phyloP scores from a whole-genome alignment of 2,113 vertebrate genomes.

The Cephalopholis sonnerati region DNA sequence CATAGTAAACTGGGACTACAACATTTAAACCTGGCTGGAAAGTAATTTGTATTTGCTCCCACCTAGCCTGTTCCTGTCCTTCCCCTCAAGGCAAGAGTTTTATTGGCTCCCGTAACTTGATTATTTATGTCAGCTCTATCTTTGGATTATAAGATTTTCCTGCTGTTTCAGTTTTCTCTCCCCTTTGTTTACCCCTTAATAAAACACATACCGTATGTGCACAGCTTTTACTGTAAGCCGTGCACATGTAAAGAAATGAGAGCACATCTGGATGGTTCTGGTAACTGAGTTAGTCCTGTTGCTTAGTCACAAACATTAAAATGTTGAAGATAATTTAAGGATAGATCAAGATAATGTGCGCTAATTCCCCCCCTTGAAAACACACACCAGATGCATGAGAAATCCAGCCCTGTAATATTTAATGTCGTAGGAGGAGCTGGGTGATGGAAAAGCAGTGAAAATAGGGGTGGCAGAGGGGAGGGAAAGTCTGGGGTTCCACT shows the following conservation, averaged over 20 bases:
- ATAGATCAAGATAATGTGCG: constrained; percentile 28
- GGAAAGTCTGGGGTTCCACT: constrained; percentile 69
- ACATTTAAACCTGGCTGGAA: constrained; percentile 34
- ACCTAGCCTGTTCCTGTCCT: not conserved
- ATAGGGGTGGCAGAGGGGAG: constrained; percentile 41
- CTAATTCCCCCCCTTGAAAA: constrained; percentile 29
- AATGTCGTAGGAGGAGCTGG: constrained; percentile 41
- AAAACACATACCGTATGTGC: not conserved
- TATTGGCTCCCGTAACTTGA: constrained; percentile 35
- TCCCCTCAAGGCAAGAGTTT: constrained; percentile 9
- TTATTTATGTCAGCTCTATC: constrained; percentile 42
- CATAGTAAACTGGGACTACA: constrained; percentile 26
- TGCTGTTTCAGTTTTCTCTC: not conserved
- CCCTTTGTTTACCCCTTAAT: not conserved
- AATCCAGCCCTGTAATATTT: constrained; percentile 45
- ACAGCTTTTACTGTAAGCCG: not conserved
- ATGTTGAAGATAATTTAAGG: not conserved
- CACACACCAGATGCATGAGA: constrained; percentile 34
- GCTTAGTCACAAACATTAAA: constrained; percentile 12
- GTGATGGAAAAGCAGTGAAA: constrained; percentile 61
- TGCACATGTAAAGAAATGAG: not conserved
- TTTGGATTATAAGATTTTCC: constrained; percentile 12
- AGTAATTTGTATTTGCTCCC: constrained; percentile 34
- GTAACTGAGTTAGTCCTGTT: not conserved
- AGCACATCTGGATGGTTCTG: constrained; percentile 14